Evolutionary conservation across 2,888 invertebrate species (phyloP).

Genomic region (Cantharis rustica): DNA sequence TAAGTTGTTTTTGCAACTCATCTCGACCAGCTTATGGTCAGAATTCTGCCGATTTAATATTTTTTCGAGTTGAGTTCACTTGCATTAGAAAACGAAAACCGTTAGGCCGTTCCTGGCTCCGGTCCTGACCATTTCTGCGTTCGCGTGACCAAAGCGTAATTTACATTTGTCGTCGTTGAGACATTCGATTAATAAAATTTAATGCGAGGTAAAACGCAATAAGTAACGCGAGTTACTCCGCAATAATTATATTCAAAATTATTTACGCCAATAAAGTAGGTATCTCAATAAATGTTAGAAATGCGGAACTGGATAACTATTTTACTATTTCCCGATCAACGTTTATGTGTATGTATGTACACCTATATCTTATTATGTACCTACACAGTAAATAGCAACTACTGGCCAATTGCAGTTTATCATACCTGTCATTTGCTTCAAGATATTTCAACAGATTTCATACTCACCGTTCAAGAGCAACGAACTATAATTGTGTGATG

Average conservation of each 20-base stretch:
- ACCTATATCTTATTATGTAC: slow-evolving; percentile 11
- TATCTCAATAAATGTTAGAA: not conserved
- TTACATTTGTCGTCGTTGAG: not conserved
- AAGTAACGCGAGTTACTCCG: not conserved
- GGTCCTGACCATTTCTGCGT: not conserved
- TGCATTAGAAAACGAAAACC: slow-evolving; percentile 1
- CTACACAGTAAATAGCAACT: slow-evolving; percentile 27
- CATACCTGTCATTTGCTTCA: slow-evolving; percentile 35
- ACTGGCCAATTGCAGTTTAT: slow-evolving; percentile 28
- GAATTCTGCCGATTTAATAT: slow-evolving; percentile 7
- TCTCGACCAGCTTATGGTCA: slow-evolving; percentile 5
- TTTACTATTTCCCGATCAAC: not conserved
- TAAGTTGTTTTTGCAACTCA: slow-evolving; percentile 20
- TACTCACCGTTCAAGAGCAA: slow-evolving; percentile 35
- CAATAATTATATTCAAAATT: not conserved
- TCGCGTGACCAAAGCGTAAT: not conserved
- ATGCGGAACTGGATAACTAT: slow-evolving; percentile 1
- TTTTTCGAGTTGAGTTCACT: slow-evolving; percentile 17
- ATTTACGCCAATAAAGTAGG: not conserved
- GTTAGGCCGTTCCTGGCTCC: not conserved
- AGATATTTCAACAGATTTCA: slow-evolving; percentile 36
- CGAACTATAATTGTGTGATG: slow-evolving; percentile 22
- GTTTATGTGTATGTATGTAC: not conserved
- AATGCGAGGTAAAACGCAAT: not conserved
- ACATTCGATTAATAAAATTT: not conserved